phyloP scores from a whole-genome alignment of 2,888 invertebrate genomes.

The Xestia sexstrigata region DNA sequence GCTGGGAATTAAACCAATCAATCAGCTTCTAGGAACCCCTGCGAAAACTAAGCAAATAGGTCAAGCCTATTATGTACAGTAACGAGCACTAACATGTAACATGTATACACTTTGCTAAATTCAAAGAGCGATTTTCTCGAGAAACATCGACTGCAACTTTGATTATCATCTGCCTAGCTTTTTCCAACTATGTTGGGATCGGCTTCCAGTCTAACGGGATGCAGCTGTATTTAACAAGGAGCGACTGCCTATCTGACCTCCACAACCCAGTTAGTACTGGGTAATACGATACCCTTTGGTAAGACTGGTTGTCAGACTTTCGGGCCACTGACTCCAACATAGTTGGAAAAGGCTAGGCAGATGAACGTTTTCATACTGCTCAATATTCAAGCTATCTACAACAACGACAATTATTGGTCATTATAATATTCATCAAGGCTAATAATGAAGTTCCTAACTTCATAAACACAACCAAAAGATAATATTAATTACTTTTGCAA shows the following conservation, averaged over 20 bases:
- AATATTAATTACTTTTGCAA: constrained; percentile 26
- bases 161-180: too few relatives aligned
- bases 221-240: too few relatives aligned
- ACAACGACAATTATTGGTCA: not conserved
- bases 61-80: constrained; percentile 13
- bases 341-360: too few relatives aligned
- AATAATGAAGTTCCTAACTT: constrained; percentile 14
- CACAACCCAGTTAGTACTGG: too few relatives aligned
- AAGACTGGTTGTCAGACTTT: too few relatives aligned
- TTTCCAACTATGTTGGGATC: too few relatives aligned
- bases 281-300: too few relatives aligned
- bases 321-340: too few relatives aligned
- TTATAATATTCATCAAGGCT: constrained; percentile 1
- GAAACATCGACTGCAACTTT: not conserved
- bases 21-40: constrained; percentile 31
- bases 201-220: too few relatives aligned
- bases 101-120: not conserved
- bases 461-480: constrained; percentile 23
- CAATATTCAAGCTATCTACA: too few relatives aligned
- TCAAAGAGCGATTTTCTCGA: not conserved
- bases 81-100: not conserved
- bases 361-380: too few relatives aligned
- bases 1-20: constrained; percentile 17
- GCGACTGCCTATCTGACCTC: too few relatives aligned
- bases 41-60: constrained; percentile 45